Base-by-base conservation (phyloP, 2,888 invertebrate genomes). In the Pyrochroa serraticornis region DNA sequence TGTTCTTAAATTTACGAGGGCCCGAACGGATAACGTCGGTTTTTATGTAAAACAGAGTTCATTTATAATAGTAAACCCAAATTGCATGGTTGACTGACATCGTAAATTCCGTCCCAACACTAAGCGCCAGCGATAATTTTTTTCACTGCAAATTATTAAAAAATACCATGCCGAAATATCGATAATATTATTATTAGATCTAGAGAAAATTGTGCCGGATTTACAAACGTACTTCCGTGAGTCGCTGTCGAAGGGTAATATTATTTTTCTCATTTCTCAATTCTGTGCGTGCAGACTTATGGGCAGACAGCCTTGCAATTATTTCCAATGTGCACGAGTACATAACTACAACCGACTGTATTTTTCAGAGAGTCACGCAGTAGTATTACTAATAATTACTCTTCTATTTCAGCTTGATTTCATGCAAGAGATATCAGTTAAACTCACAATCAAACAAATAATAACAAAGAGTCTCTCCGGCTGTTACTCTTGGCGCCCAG, bases 271-370 rank as follows among this genome's bases (percentile, higher is more conserved):
- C 63, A 47, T 59, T 60, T 55, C 37, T 47, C 47, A 3, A 5
- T 22, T 22, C 22, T 55, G 71, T 77, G 77, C 78, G 78, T 78
- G 78, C 71, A 77, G 78, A 77, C 77, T 71, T 65, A 62, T 56
- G 61, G 77, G 75, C 77, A 76, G 77, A 76, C 76, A 71, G 65
- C 62, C 63, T 69, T 66, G 75, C 76, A 77, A 76, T 77, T 78
- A 77, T 74, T 71, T 72, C 67, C 69, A 71, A 63, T 71, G 71
- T 73, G 72, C 75, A 75, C 69, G 73, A 68, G 70, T 67, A 67
- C 68, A 65, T 67, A 70, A 70, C 71, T 66, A 69, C 69, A 67
- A 68, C 68, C 70, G 69, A 70, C 65, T 67, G 70, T 71, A 72
- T 73, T 75, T 73, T 72, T 71, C 70, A 65, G 54, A 60, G 57